These are phyloP conservation scores for Casuarius casuarius DNA, from an alignment of 2,113 vertebrate genomes.

Conservation along the genomic window DNA sequence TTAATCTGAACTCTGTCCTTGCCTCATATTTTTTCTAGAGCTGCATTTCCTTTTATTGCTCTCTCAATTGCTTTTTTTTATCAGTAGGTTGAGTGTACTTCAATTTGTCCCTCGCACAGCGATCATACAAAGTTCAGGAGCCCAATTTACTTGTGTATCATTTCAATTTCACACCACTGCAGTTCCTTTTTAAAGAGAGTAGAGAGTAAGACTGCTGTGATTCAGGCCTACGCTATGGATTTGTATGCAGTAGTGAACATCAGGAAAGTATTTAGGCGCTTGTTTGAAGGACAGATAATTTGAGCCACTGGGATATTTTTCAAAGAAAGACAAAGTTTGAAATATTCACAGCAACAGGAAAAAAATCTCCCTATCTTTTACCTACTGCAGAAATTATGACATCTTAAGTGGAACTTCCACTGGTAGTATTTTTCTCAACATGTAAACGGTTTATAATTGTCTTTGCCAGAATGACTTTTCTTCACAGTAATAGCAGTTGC, in stretches of 20 bases:
- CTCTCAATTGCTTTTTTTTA: constrained; percentile 23
- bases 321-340: not conserved
- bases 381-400: not conserved
- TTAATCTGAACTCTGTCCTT: constrained; percentile 59
- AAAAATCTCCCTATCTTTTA: not conserved
- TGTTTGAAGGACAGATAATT: not conserved
- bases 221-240: not conserved
- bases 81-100: constrained; percentile 18
- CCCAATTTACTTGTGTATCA: not conserved
- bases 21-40: not conserved
- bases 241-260: not conserved
- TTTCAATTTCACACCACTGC: not conserved
- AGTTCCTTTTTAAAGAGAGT: not conserved
- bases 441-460: not conserved
- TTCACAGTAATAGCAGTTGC: not conserved
- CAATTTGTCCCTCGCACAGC: not conserved
- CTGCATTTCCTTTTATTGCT: constrained; percentile 40
- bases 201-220: not conserved
- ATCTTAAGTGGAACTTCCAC: not conserved
- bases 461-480: not conserved
- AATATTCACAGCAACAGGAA: not conserved
- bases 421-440: not conserved
- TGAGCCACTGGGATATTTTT: not conserved
- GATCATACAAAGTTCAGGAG: constrained; percentile 26
- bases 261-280: not conserved